Evolutionary conservation across 1,140 invertebrate species (phyloP), one percentile per base, ranked within the genome.

Genomic region (Dendroctonus ponderosae): DNA sequence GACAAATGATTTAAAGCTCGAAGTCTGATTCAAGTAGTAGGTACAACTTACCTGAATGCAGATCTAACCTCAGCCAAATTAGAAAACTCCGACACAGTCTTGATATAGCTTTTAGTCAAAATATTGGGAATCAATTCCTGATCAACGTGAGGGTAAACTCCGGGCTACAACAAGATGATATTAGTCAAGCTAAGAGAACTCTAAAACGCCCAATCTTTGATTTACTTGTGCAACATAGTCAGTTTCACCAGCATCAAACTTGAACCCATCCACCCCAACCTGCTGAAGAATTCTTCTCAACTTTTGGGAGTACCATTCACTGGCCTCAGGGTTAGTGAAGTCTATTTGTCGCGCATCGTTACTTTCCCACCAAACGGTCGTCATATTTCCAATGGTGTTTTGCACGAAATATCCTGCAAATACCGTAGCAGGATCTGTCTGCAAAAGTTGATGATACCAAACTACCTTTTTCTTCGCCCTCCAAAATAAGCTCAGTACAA

Each of bases 201-300:
- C 26, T 26, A 26, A 26, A 26, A 26, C 3, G 3, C 26, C 26
- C 1, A 26, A 26, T 2, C 26, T n/a, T n/a, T 26, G 26, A 26
- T 26, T 26, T 67, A 70, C 69, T 49, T 58, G 61, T 48, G 65
- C 61, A 0, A 50, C 59, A 81, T 82, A 88, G 54, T 83, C 84
- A 59, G 79, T 80, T 79, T 96, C 92, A 11, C 94, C 95, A 7
- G 93, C 95, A 78, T 97, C 96, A 75, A 97, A 96, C 77, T 97
- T 97, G 68, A 94, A 93, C 65, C 91, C 89, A 74, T 93, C 90
- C 39, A 98, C 89, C 0, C 86, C 88, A 63, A 84, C 84, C 1
- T 82, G 78, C 0, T 81, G 76, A 66, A 86, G 76, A 3, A 97
- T 68, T 8, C 77, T 77, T 49, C 80, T 79, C 0, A 96, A 75